Evolutionary conservation across 2,888 invertebrate genomes (phyloP), one percentile per base, ranked within the genome.

Genomic region (Agriopis leucophaearia): DNA sequence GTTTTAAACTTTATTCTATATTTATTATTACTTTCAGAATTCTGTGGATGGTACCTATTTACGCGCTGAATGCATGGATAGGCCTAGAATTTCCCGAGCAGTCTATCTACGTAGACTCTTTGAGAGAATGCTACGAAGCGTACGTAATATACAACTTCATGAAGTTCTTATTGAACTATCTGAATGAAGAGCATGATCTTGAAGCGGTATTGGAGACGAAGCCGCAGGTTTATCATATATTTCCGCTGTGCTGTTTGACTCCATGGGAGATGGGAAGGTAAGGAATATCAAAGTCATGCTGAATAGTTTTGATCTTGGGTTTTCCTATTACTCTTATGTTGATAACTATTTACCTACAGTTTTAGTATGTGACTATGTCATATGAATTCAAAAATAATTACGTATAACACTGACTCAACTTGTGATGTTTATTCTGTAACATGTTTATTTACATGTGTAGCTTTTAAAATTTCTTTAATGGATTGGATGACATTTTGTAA

Each of bases 121-220:
- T 98, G 60, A 95, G 99, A 86, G 99, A 99, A 94, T 99, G 99
- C 86, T 99, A 99, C 85, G 99, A 99, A 92, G 99, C 99, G 0
- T 99, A 99, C 94, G 99, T 99, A 3, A 99, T 99, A 81, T 99
- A 99, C 88, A 99, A 99, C 94, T 99, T 99, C 85, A 98, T 99
- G 98, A 97, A 97, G 82, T 99, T 97, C 87, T 94, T 99, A 77
- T 92, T 99, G 70, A 98, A 98, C 86, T 99, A 98, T 89, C 94
- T 99, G 60, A 97, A 97, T 91, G 96, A 96, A 81, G 97, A 97
- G 83, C 96, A 97, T 94, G 97, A 98, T 86, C 92, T 99, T 73
- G 98, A 98, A 87, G 96, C 96, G 3, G 95, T 96, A 68, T 94
- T 98, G 80, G 97, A 97, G 81, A 95, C 96, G 51, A 97, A 97